Conservation (phyloP, 2,888 invertebrate species). For the Cephalotes varians region DNA sequence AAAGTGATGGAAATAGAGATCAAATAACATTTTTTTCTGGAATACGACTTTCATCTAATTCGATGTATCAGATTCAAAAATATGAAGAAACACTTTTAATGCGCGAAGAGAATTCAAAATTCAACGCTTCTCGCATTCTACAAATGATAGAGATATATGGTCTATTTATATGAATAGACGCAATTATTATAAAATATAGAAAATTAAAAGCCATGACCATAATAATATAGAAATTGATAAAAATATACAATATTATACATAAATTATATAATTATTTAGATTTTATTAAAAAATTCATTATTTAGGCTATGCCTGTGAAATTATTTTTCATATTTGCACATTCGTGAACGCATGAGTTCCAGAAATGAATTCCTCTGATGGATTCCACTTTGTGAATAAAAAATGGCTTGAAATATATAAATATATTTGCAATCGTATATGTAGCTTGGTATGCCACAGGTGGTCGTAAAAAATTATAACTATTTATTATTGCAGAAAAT, state of each 20-base stretch:
- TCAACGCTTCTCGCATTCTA: conserved; percentile 2
- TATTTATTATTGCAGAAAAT: neutral
- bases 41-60: conserved; percentile 37
- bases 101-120: conserved; percentile 17
- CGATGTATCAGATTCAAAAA: conserved; percentile 13
- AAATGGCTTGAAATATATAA: neutral
- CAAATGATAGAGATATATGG: conserved; percentile 1
- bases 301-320: conserved; percentile 35
- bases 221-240: conserved; percentile 40
- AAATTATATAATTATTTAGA: conserved; percentile 15
- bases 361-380: neutral
- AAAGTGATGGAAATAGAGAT: conserved; percentile 6
- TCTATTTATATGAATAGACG: neutral
- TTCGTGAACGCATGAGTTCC: neutral
- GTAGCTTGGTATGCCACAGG: neutral
- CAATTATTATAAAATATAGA: conserved; percentile 4
- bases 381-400: too few species aligned
- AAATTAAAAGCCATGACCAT: conserved; percentile 2
- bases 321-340: conserved; percentile 7
- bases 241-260: conserved; percentile 34
- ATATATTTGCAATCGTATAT: neutral
- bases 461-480: neutral
- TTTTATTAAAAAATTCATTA: conserved; percentile 20
- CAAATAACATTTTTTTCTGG: conserved; percentile 21
- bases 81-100: neutral